These are phyloP conservation scores for Megaleporinus macrocephalus DNA, from an alignment of 2,113 vertebrate species.

Conservation along the genomic window DNA sequence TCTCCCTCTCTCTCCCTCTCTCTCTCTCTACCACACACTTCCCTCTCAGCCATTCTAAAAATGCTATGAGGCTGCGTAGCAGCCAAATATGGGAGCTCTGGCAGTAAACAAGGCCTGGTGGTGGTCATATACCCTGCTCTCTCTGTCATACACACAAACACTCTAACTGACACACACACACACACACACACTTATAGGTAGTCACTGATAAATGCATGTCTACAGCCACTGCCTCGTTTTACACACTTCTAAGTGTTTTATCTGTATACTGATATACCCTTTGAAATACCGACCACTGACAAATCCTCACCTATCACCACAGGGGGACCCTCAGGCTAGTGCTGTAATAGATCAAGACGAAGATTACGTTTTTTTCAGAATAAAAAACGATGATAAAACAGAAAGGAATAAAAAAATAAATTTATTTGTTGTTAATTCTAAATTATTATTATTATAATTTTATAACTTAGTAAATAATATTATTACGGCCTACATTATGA, in stretches of 20 bases:
- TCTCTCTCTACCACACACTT: slow-evolving; percentile 54
- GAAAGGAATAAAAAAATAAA: no score
- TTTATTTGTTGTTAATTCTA: no score
- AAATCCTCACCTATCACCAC: no score
- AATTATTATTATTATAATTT: no score
- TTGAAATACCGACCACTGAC: no score
- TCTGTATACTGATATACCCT: no score
- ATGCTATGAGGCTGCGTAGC: slow-evolving; percentile 68
- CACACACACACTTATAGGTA: slow-evolving; percentile 48
- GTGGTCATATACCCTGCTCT: slow-evolving; percentile 44
- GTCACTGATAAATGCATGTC: background rate
- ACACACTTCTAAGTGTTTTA: background rate
- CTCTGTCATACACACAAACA: slow-evolving; percentile 29
- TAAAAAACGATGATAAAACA: no score
- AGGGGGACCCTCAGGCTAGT: no score
- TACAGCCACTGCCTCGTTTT: background rate
- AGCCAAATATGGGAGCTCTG: slow-evolving; percentile 79
- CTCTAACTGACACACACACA: slow-evolving; percentile 48
- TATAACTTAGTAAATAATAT: no score
- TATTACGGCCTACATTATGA: no score
- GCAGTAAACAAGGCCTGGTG: slow-evolving; percentile 66
- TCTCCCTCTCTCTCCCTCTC: slow-evolving; percentile 52
- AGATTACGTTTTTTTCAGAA: no score
- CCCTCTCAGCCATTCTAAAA: slow-evolving; percentile 75
- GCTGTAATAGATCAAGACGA: no score